These are phyloP conservation scores for Atethmia centrago DNA, from an alignment of 2,888 invertebrate genomes.

Conservation along the genomic window DNA sequence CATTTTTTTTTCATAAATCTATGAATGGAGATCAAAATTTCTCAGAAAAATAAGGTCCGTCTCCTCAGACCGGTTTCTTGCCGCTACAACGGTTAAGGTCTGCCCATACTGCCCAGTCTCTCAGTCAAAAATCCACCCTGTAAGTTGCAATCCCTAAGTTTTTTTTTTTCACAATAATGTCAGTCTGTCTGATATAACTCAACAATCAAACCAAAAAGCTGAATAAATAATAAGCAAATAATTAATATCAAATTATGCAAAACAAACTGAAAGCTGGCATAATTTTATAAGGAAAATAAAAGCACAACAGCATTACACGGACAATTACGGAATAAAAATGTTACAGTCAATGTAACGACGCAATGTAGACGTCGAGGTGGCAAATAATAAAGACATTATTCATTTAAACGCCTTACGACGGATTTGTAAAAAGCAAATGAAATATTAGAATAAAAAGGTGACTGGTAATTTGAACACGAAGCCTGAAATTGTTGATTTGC, in stretches of 20 bases:
- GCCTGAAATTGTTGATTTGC: constrained; percentile 14
- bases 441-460: constrained; percentile 6
- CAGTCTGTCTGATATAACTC: not conserved
- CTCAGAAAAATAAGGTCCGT: too few species aligned
- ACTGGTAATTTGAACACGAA: constrained; percentile 16
- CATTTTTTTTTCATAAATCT: too few species aligned
- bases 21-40: too few species aligned
- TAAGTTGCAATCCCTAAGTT: too few species aligned
- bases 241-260: constrained; percentile 7
- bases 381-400: constrained; percentile 40
- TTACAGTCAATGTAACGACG: constrained; percentile 16
- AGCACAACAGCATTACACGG: constrained; percentile 10
- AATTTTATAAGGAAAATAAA: constrained; percentile 25
- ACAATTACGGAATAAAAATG: constrained; percentile 35
- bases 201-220: not conserved
- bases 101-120: too few species aligned
- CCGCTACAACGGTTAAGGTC: too few species aligned
- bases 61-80: too few species aligned
- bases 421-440: constrained; percentile 13
- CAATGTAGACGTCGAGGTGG: constrained; percentile 28
- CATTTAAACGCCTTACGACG: constrained; percentile 6
- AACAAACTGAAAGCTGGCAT: constrained; percentile 5
- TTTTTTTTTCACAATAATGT: too few species aligned
- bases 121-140: too few species aligned
- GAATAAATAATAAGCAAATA: constrained; percentile 1